phyloP scores from a whole-genome alignment of 1,140 invertebrate genomes.

The Hylyphantes graminicola region DNA sequence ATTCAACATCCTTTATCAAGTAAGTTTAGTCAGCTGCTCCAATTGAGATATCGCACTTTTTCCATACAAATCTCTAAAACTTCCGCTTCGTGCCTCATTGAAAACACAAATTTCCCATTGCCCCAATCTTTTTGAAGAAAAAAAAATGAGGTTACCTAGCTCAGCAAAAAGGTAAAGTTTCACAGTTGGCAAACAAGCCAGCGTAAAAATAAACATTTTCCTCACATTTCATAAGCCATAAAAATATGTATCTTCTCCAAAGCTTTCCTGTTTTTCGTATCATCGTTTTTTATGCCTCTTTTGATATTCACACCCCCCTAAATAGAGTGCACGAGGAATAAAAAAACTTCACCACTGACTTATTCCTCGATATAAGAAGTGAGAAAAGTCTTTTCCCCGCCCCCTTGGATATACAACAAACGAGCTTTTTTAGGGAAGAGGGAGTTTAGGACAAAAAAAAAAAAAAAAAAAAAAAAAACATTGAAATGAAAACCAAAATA shows the following conservation, averaged over 20 bases:
- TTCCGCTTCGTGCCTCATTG: no score
- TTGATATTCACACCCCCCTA: slow-evolving; percentile 16
- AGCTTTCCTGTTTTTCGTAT: slow-evolving; percentile 12
- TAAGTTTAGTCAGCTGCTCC: no score
- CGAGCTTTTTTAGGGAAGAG: slow-evolving; percentile 2
- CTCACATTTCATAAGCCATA: not conserved
- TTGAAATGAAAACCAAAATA: slow-evolving; percentile 33
- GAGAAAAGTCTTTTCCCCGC: slow-evolving; percentile 5
- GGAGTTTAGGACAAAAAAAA: not conserved
- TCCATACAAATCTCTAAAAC: no score
- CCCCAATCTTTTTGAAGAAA: no score
- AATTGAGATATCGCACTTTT: no score
- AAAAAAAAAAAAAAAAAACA: slow-evolving; percentile 3
- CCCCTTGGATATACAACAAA: slow-evolving; percentile 37
- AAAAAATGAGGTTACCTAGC: not conserved
- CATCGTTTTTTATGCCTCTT: not conserved
- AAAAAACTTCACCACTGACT: not conserved
- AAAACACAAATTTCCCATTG: no score
- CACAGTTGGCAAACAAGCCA: not conserved
- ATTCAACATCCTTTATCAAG: no score
- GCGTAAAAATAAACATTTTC: slow-evolving; percentile 24
- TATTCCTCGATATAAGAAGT: slow-evolving; percentile 3
- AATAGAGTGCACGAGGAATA: slow-evolving; percentile 13
- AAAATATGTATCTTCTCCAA: slow-evolving; percentile 18
- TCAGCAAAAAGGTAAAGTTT: not conserved